phyloP scores from a whole-genome alignment of 2,113 vertebrate genomes.

The Odontophorus gujanensis region DNA sequence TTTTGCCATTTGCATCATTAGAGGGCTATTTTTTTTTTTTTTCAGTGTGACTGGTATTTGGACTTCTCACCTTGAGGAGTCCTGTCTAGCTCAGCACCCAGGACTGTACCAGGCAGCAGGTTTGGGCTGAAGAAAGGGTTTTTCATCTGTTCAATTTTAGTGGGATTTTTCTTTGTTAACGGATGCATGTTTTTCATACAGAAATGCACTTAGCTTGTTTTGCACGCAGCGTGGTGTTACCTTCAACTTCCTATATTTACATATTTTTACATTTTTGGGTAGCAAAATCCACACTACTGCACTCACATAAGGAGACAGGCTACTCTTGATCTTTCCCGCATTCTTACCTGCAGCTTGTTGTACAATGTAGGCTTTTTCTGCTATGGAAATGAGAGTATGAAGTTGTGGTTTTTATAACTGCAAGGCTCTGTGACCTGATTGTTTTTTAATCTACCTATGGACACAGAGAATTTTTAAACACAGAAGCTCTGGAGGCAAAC shows the following conservation, averaged over 20 bases:
- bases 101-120: background rate
- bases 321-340: background rate
- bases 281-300: background rate
- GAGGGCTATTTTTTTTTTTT: background rate
- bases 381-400: background rate
- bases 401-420: background rate
- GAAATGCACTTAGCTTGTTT: background rate
- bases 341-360: background rate
- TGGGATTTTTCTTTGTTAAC: background rate
- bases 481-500: background rate
- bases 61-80: background rate
- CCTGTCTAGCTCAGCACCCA: background rate
- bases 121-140: background rate
- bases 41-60: background rate
- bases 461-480: background rate
- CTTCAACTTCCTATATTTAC: background rate
- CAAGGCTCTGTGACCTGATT: background rate
- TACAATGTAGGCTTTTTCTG: background rate
- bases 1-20: background rate
- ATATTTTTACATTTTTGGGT: background rate
- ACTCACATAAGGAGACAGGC: background rate
- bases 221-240: fast-evolving
- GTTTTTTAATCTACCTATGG: background rate
- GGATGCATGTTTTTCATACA: too few species aligned
- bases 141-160: background rate